A percentile compares a stretch with the other conserved stretches of the same genome.
phyloP scores from a whole-genome alignment of 2,113 vertebrate species.

The Pavo muticus region DNA sequence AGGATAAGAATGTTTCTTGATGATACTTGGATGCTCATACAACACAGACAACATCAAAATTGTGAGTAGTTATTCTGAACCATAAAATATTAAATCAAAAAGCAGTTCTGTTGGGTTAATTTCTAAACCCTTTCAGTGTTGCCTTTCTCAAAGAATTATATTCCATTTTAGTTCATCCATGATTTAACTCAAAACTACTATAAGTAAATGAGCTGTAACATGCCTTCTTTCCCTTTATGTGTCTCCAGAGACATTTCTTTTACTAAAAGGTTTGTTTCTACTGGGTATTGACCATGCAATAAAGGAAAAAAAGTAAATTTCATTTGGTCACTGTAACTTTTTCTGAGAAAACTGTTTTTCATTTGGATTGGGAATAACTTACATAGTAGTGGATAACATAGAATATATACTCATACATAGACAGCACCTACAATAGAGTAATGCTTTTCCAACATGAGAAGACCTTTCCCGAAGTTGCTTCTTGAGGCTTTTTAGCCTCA shows the following conservation, averaged over 20 bases:
- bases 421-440: neutral
- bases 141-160: constrained; percentile 29
- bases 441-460: neutral
- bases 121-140: constrained; percentile 25
- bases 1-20: neutral
- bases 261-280: constrained; percentile 18
- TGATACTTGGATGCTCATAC: neutral
- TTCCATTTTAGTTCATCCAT: neutral
- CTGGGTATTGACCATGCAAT: neutral
- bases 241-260: neutral
- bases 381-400: neutral
- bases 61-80: neutral
- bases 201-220: constrained; percentile 50
- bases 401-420: neutral
- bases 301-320: neutral
- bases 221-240: neutral
- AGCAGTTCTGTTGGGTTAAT: constrained; percentile 4
- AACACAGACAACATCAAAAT: neutral
- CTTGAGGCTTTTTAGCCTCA: neutral
- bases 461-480: neutral
- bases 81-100: constrained; percentile 14
- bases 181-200: constrained; percentile 16
- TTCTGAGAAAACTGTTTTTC: neutral
- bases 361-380: neutral
- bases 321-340: neutral